A percentile compares a stretch with the other conserved stretches of the same genome.
Conservation (phyloP, 2,113 vertebrate species). For the Bombycilla garrulus region DNA sequence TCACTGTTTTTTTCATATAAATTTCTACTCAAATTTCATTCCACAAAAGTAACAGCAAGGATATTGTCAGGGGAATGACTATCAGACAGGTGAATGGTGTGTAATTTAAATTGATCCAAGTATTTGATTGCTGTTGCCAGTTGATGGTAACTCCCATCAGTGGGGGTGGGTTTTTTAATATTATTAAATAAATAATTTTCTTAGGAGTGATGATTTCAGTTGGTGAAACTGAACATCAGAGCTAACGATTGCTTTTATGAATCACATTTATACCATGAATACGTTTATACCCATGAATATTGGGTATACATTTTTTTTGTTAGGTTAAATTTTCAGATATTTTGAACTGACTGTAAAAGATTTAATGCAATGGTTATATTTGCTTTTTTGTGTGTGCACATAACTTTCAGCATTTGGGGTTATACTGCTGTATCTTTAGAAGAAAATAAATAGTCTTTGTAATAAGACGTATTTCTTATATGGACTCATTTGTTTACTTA, state of each 20-base stretch:
- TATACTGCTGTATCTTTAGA: not conserved
- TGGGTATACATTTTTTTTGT: not conserved
- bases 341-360: not conserved
- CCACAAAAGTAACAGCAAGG: not conserved
- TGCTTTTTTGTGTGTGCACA: not conserved
- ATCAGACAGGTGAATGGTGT: not conserved
- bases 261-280: too few species aligned
- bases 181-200: not conserved
- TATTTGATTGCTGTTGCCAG: not conserved
- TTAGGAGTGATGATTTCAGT: not conserved
- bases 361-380: not conserved
- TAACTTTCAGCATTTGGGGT: not conserved
- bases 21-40: not conserved
- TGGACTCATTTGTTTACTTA: not conserved
- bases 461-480: not conserved
- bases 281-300: not conserved
- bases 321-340: not conserved
- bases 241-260: not conserved
- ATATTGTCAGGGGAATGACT: not conserved
- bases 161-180: not conserved
- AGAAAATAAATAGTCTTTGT: not conserved
- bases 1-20: not conserved
- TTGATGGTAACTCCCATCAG: not conserved
- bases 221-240: not conserved
- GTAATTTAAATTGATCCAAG: not conserved